Base-by-base conservation (phyloP, 2,888 invertebrate genomes). In the Tethea ocularis region DNA sequence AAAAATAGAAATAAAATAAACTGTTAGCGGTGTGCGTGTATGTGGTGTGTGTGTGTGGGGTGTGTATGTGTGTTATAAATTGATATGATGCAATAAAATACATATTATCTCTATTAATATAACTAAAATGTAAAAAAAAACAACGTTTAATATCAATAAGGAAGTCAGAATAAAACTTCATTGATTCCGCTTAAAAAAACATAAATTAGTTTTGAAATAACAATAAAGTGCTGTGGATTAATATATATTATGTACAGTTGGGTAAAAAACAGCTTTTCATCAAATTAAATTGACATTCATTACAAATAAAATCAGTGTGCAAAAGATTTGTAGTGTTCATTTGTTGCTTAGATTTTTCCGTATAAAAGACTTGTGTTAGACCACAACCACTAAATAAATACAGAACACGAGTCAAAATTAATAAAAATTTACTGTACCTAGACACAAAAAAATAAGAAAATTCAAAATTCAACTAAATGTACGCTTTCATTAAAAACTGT, bases 171-270 rank as follows among this genome's bases (percentile, higher is more conserved):
- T 29, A 23, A 11, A 20, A 22, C 15, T 20, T 3, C 22, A 54
- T 33, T 4, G 33, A 54, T 54, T 54, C 54, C 54, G 54, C 33
- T 13, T 36, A 20, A 29, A 54, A 54, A 54, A 54, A 29, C 10
- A 20, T 33, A 29, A 54, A 54, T 54, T 13, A 17, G 54, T 33
- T 36, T 33, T 36, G 20, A 5, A n/a, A 46, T n/a, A 33, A 33
- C 7, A 54, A 54, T 54, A 54, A 26, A 53, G 17, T 29, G 29
- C 17, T 24, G 24, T 52, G 46, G 20, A n/a, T 17, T 46, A 46
- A 17, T 8, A 46, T 46, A n/a, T 20, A 38, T 10, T 15, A 6
- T 46, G 20, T 46, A 46, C 17, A 17, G 17, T 41, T n/a, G 17
- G 46, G 20, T 46, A 17, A 15, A 41, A 11, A 29, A 29, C 8